phyloP scores from a whole-genome alignment of 1,140 invertebrate species.

The Drosophila lini region DNA sequence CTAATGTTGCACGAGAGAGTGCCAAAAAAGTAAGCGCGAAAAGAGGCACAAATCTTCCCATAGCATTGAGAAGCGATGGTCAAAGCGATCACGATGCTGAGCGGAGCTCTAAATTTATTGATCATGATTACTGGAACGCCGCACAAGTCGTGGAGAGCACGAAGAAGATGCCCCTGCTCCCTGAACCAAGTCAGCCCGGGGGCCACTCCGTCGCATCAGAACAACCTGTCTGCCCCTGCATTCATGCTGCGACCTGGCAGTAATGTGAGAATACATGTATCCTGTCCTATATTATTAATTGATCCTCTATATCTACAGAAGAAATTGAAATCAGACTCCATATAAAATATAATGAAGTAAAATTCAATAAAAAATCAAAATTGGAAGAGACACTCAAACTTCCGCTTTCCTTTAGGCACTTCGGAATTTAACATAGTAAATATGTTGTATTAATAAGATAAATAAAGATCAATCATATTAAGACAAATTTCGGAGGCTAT shows the following conservation, averaged over 20 bases:
- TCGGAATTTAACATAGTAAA: not conserved
- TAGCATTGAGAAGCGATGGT: constrained; percentile 60
- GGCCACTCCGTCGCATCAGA: constrained; percentile 3
- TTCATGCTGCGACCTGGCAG: constrained; percentile 15
- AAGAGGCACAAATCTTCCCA: constrained; percentile 61
- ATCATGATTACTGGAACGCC: constrained; percentile 75
- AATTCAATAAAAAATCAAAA: no score
- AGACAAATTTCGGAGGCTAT: not conserved
- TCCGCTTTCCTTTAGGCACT: no score
- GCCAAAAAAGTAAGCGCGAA: constrained; percentile 32
- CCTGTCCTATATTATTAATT: not conserved
- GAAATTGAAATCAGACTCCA: not conserved
- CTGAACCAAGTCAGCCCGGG: not conserved
- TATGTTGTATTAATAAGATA: not conserved
- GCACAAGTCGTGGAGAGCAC: constrained; percentile 65
- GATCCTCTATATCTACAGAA: not conserved
- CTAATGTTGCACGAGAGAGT: constrained; percentile 67
- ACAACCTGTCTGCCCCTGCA: constrained; percentile 41
- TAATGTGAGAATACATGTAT: not conserved
- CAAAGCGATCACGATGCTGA: constrained; percentile 65
- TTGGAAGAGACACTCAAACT: no score
- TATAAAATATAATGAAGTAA: no score
- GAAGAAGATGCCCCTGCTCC: constrained; percentile 53
- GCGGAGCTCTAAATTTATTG: constrained; percentile 68
- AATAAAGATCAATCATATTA: no score